Conservation (phyloP, 2,888 invertebrate species). For the Sacculina carcini region DNA sequence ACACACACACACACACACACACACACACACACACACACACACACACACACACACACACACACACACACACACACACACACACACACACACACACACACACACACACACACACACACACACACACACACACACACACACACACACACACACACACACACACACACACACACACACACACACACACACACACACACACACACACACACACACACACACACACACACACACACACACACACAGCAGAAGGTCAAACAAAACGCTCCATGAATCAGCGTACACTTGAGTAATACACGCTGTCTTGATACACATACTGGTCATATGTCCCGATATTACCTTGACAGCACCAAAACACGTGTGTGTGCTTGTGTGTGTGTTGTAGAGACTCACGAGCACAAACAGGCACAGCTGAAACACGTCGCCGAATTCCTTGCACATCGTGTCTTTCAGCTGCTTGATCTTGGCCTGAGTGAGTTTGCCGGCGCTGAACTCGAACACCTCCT, state of each 20-base stretch:
- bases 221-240: neutral
- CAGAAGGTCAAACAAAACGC: neutral
- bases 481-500: slow-evolving; percentile 98
- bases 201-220: neutral
- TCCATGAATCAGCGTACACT: neutral
- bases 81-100: no score
- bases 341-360: neutral
- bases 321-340: neutral
- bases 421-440: slow-evolving; percentile 98
- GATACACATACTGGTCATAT: neutral
- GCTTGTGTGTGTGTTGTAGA: no score
- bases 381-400: slow-evolving; percentile 59
- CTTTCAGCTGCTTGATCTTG: slow-evolving; percentile 95
- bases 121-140: no score
- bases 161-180: neutral
- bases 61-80: no score
- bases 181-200: neutral
- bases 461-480: slow-evolving; percentile 94
- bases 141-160: neutral
- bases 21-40: no score
- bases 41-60: no score
- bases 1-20: neutral
- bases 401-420: slow-evolving; percentile 94
- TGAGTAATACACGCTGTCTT: neutral
- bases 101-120: no score